Conservation (phyloP, 1,140 invertebrate species). For the Nixonia krombeini region DNA sequence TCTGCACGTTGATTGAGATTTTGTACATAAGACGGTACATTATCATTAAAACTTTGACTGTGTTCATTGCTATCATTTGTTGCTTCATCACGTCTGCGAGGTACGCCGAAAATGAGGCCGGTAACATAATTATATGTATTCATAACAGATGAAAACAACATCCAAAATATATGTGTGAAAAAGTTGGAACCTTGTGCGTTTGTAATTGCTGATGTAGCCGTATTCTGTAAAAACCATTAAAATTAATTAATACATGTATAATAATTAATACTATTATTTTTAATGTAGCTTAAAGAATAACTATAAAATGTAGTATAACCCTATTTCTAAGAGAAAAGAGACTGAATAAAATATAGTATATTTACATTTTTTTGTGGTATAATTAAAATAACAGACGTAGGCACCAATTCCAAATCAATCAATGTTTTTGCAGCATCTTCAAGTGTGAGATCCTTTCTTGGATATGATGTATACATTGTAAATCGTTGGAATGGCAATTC, state of each 20-base stretch:
- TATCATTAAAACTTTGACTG: constrained; percentile 5
- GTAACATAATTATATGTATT: constrained; percentile 56
- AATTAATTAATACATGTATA: background rate
- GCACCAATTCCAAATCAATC: constrained; percentile 80
- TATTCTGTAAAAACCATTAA: constrained; percentile 43
- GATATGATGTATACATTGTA: constrained; percentile 84
- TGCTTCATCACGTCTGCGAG: constrained; percentile 8
- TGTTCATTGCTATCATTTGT: constrained; percentile 8
- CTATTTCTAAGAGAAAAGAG: too few relatives aligned
- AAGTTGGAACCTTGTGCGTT: constrained; percentile 48
- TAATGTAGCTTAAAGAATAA: background rate
- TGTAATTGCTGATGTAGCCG: constrained; percentile 38
- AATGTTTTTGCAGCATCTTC: constrained; percentile 77
- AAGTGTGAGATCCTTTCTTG: constrained; percentile 79
- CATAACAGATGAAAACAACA: constrained; percentile 54
- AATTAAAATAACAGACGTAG: constrained; percentile 85
- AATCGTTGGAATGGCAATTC: constrained; percentile 74
- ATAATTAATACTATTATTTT: constrained; percentile 1
- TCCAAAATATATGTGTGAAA: constrained; percentile 58
- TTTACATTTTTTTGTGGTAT: constrained; percentile 74
- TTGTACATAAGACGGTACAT: constrained; percentile 17
- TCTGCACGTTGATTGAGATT: constrained; percentile 38
- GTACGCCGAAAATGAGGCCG: constrained; percentile 54
- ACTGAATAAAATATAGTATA: constrained; percentile 8
- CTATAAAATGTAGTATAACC: background rate